Base-by-base conservation (phyloP, 2,113 vertebrate genomes). In the Zeus faber region DNA sequence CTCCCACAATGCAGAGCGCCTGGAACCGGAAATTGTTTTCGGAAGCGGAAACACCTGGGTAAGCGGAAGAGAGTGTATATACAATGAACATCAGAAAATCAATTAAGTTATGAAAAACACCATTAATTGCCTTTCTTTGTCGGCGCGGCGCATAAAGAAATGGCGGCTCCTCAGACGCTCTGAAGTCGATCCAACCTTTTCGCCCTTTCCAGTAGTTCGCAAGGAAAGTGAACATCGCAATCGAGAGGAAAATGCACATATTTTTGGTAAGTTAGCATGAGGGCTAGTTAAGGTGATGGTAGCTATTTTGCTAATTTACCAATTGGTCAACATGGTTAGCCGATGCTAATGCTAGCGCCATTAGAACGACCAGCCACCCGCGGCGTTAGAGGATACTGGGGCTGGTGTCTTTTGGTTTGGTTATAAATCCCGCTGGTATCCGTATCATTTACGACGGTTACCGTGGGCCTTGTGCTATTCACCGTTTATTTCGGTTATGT, bases 71-170 rank as follows among this genome's bases (percentile, higher is more conserved):
- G 49, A 65, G 49, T 64, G 74, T 76, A 73, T 55, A 49, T 71
- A 77, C 77, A 85, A 76, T 67, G 54, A 53, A 83, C 76, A 80
- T 85, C 77, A 76, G 64, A 86, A 90, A 89, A 89, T 89, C 87
- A 89, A 91, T 90, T 90, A 91, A 90, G 77, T 89, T 89, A 84
- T 89, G 88, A 90, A 89, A 86, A 90, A 87, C 81, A 85, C 54
- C 86, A 84, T 87, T 89, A 88, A 89, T 90, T 86, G 87, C 86
- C 81, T 90, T 89, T 90, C 88, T 89, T 89, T 87, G 87, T 85
- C 83, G 57, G 76, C 65, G 81, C 62, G 48, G 81, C 81, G 64
- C 79, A 71, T 74, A 72, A 72, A 76, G 81, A 86, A 76, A 89
- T 91, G 87, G 87, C 87, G 85, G 86, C 75, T 76, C 54, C 84